These are phyloP conservation scores for Trimorus sp. DNA, from an alignment of 2,888 invertebrate species.

Conservation along the genomic window DNA sequence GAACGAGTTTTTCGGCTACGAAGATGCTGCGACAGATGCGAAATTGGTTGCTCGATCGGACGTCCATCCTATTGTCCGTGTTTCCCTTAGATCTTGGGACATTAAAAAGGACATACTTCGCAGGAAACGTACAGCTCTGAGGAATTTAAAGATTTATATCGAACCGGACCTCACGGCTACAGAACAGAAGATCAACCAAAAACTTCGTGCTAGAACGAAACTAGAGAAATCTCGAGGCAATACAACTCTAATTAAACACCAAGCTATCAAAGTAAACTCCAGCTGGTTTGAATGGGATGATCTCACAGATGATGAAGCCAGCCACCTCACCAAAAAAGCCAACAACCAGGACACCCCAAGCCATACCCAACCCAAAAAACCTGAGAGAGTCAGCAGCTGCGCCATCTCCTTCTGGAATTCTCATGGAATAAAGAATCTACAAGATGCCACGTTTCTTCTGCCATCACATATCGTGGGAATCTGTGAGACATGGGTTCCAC, in stretches of 20 bases:
- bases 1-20: neutral
- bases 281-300: conserved; percentile 4
- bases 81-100: conserved; percentile 5
- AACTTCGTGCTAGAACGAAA: conserved; percentile 20
- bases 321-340: neutral
- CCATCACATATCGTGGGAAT: conserved; percentile 16
- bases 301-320: conserved; percentile 5
- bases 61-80: neutral
- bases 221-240: conserved; percentile 1
- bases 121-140: neutral
- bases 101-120: conserved; percentile 10
- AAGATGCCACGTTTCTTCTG: neutral
- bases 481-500: conserved; percentile 22
- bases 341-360: neutral
- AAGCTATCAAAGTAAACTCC: conserved; percentile 15
- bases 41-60: neutral
- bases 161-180: conserved; percentile 19
- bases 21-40: neutral
- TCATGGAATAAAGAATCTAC: conserved; percentile 15
- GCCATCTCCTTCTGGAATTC: conserved; percentile 14
- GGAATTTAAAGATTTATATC: conserved; percentile 5
- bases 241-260: neutral
- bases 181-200: conserved; percentile 17
- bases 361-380: neutral
- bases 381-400: conserved; percentile 15